A percentile compares a stretch with the other conserved stretches of the same genome.
phyloP scores from a whole-genome alignment of 2,888 invertebrate genomes.

The Dasysyrphus albostriatus region DNA sequence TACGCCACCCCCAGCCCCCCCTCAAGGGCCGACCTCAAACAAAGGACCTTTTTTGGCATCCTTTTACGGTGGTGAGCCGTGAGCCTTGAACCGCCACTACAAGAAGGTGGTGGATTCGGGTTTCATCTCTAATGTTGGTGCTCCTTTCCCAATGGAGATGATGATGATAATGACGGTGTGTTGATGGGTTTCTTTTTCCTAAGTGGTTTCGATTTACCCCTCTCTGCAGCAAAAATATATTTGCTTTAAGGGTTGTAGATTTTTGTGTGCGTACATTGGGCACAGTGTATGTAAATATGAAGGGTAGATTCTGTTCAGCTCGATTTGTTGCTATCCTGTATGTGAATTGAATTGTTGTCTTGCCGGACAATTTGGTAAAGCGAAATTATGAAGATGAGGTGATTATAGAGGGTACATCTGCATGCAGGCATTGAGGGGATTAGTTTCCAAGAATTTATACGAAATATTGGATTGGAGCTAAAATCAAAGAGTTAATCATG shows the following conservation, averaged over 20 bases:
- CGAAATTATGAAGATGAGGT: conserved; percentile 50
- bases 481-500: conserved; percentile 1
- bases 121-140: conserved; percentile 46
- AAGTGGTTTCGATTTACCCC: conserved; percentile 65
- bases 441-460: conserved; percentile 20
- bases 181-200: conserved; percentile 57
- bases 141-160: conserved; percentile 11
- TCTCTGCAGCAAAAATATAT: conserved; percentile 22
- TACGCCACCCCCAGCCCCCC: background rate
- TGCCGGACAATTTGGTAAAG: conserved; percentile 30
- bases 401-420: conserved; percentile 7
- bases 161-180: conserved; percentile 46
- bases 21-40: conserved; percentile 1
- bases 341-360: conserved; percentile 17
- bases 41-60: conserved; percentile 25
- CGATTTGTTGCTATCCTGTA: conserved; percentile 1
- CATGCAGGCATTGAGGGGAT: conserved; percentile 9
- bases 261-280: background rate
- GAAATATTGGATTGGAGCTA: background rate
- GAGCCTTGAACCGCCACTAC: conserved; percentile 5
- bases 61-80: conserved; percentile 1
- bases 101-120: conserved; percentile 42
- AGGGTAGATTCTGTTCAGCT: background rate
- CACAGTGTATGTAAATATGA: background rate
- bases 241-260: conserved; percentile 16